These are phyloP conservation scores for Cottoperca gobio DNA, from an alignment of 2,797 vertebrate species.

Conservation along the genomic window DNA sequence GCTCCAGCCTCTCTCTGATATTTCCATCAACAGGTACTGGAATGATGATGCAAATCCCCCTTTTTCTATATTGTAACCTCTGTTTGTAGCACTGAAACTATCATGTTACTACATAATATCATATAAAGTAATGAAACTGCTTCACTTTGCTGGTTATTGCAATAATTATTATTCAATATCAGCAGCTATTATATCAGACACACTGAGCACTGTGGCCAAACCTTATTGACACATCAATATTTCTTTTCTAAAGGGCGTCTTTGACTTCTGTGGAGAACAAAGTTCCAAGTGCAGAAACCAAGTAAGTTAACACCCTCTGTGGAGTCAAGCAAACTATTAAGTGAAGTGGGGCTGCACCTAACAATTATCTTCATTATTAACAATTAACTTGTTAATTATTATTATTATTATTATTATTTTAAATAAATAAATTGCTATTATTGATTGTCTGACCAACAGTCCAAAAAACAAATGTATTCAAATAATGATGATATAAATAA, in stretches of 20 bases:
- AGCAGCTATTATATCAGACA: not conserved
- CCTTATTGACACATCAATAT: not conserved
- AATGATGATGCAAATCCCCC: constrained; percentile 54
- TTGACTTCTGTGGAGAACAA: constrained; percentile 17
- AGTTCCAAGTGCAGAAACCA: constrained; percentile 36
- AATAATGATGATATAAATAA: not conserved
- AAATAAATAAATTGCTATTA: not conserved
- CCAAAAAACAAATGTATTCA: not conserved
- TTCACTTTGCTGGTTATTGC: constrained; percentile 25
- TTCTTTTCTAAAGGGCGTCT: constrained; percentile 38
- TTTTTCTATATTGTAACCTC: constrained; percentile 30
- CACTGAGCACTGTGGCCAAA: not conserved
- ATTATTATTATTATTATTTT: too few species aligned
- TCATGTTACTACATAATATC: constrained; percentile 43
- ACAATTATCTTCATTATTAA: not conserved
- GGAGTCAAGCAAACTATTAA: not conserved
- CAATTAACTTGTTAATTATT: accelerated
- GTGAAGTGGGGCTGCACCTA: not conserved
- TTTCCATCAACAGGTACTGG: constrained; percentile 77
- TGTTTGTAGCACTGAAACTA: constrained; percentile 30
- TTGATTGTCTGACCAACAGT: not conserved
- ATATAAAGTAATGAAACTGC: constrained; percentile 1
- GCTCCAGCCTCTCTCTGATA: constrained; percentile 68
- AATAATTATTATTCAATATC: constrained; percentile 41
- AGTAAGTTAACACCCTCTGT: constrained; percentile 27